phyloP scores from a whole-genome alignment of 1,140 invertebrate species.

The Drosophila ficusphila region DNA sequence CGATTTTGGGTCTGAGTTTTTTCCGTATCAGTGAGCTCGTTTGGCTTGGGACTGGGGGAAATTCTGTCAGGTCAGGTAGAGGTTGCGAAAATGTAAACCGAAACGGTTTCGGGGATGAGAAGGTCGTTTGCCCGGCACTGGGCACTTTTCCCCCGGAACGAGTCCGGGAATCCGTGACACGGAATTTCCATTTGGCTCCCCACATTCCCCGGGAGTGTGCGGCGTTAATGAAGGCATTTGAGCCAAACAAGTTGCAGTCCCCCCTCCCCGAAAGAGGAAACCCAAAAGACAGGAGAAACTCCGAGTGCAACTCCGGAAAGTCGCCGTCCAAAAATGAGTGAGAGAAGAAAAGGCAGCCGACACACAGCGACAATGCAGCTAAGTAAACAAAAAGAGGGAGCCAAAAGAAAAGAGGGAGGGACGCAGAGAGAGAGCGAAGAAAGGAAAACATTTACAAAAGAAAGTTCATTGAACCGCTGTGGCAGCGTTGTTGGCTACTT shows the following conservation, averaged over 20 bases:
- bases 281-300: constrained; percentile 45
- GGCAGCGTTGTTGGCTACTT: constrained; percentile 60
- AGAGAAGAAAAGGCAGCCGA: constrained; percentile 30
- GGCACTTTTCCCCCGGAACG: constrained; percentile 21
- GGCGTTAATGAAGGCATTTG: constrained; percentile 72
- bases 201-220: constrained; percentile 1
- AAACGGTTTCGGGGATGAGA: constrained; percentile 13
- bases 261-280: constrained; percentile 31
- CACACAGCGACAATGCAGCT: constrained; percentile 57
- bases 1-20: constrained; percentile 24
- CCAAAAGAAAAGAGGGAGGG: constrained; percentile 6
- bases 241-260: constrained; percentile 54
- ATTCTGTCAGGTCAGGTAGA: constrained; percentile 48
- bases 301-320: constrained; percentile 46
- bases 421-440: constrained; percentile 40
- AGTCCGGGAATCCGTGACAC: constrained; percentile 31
- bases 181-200: constrained; percentile 59
- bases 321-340: constrained; percentile 53
- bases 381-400: constrained; percentile 66
- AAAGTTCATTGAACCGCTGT: constrained; percentile 68
- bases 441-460: constrained; percentile 79
- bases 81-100: constrained; percentile 45
- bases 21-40: constrained; percentile 44
- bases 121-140: constrained; percentile 36
- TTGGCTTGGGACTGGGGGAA: constrained; percentile 6